Conservation (phyloP, 1,140 invertebrate species). For the Vollenhovia emeryi region DNA sequence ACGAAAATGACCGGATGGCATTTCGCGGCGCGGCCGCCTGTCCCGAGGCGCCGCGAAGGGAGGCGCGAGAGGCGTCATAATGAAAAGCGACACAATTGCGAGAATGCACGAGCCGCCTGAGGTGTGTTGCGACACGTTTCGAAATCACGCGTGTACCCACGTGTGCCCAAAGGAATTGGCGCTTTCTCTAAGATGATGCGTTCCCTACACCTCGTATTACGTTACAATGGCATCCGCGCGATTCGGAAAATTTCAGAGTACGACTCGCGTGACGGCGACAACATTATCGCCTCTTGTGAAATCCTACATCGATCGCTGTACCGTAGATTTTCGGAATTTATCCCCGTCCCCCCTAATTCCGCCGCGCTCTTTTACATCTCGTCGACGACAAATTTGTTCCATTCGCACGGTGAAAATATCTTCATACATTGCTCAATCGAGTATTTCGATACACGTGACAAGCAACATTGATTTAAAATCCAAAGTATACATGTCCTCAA, state of each 20-base stretch:
- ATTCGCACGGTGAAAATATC: neutral
- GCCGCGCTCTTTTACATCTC: neutral
- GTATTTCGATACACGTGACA: no score
- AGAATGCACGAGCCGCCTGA: conserved; percentile 9
- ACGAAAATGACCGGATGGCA: conserved; percentile 29
- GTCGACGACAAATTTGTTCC: no score
- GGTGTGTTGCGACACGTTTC: conserved; percentile 50
- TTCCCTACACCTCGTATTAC: neutral
- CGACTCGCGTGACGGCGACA: neutral
- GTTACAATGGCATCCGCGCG: neutral
- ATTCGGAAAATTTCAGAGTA: neutral
- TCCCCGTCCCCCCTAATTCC: neutral
- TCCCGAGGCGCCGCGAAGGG: conserved; percentile 22
- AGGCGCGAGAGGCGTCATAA: conserved; percentile 35
- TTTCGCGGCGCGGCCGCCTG: conserved; percentile 24
- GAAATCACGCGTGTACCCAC: conserved; percentile 43
- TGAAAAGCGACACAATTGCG: conserved; percentile 49
- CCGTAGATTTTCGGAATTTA: neutral
- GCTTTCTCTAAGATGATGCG: conserved; percentile 49
- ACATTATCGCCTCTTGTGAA: neutral
- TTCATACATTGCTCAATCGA: neutral
- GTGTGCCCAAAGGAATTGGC: conserved; percentile 28
- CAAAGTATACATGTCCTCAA: neutral
- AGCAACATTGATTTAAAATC: neutral
- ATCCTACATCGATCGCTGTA: neutral